These are phyloP conservation scores for Brenthis daphne DNA, from an alignment of 2,888 invertebrate species.

Conservation along the genomic window DNA sequence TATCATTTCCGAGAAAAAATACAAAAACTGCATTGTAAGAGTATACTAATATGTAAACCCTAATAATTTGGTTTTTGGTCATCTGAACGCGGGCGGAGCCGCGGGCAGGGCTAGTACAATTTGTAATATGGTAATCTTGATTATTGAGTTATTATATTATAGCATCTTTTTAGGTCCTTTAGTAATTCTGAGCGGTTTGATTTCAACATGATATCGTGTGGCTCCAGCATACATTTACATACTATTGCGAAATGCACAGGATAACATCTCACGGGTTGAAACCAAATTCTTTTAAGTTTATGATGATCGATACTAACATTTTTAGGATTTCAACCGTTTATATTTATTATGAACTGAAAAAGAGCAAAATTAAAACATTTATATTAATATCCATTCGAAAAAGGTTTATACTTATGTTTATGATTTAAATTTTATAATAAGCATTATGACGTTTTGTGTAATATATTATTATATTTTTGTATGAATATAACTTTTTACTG, in stretches of 20 bases:
- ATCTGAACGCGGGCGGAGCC: no score
- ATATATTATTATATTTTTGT: not conserved
- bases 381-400: no score
- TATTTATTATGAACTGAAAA: slow-evolving; percentile 4
- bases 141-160: slow-evolving; percentile 4
- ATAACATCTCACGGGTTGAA: slow-evolving; percentile 23
- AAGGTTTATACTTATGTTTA: no score
- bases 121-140: not conserved
- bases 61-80: no score
- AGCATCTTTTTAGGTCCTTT: slow-evolving; percentile 10
- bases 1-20: no score
- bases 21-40: no score
- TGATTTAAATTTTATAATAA: not conserved
- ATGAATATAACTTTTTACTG: slow-evolving; percentile 42
- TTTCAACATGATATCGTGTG: slow-evolving; percentile 44
- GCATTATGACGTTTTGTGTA: not conserved
- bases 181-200: slow-evolving; percentile 33
- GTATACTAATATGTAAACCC: no score
- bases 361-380: not conserved
- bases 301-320: slow-evolving; percentile 1
- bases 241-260: slow-evolving; percentile 36
- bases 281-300: slow-evolving; percentile 21
- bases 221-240: slow-evolving; percentile 47
- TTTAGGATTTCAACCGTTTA: not conserved
- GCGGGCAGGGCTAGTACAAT: not conserved